Conservation (phyloP, 2,113 vertebrate species). For the Pluvianellus socialis region DNA sequence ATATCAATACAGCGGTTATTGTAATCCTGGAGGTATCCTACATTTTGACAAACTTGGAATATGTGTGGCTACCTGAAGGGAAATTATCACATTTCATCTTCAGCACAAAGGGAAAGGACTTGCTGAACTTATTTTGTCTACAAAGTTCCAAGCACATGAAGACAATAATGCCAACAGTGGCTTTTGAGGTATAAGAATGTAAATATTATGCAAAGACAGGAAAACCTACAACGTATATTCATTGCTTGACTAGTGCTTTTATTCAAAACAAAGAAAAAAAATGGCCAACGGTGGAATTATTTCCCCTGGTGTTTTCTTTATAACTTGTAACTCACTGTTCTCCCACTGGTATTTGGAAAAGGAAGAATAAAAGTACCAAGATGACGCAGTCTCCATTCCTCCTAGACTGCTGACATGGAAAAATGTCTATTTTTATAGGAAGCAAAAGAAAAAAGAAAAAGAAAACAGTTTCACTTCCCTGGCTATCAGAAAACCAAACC, state of each 20-base stretch:
- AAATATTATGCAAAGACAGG: not conserved
- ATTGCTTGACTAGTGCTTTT: not conserved
- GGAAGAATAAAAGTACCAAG: not conserved
- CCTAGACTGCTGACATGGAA: not conserved
- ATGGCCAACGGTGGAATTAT: not conserved
- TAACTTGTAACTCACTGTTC: not conserved
- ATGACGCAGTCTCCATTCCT: not conserved
- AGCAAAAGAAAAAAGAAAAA: not conserved
- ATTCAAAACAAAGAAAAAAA: not conserved
- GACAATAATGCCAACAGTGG: not conserved
- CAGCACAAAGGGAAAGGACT: not conserved
- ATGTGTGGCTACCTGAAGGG: not conserved
- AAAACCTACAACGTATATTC: not conserved
- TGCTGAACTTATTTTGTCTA: not conserved
- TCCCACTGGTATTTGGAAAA: not conserved
- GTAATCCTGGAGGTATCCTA: not conserved
- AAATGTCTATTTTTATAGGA: not conserved
- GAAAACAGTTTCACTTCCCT: not conserved
- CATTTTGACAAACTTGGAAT: not conserved
- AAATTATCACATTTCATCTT: not conserved
- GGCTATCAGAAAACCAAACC: not conserved
- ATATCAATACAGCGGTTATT: accelerated
- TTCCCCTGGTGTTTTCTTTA: not conserved
- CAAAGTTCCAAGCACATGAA: not conserved
- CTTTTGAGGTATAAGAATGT: not conserved